Percentiles rank a stretch among this genome's conserved stretches.
phyloP scores from a whole-genome alignment of 2,113 vertebrate species.

The Columbina picui region DNA sequence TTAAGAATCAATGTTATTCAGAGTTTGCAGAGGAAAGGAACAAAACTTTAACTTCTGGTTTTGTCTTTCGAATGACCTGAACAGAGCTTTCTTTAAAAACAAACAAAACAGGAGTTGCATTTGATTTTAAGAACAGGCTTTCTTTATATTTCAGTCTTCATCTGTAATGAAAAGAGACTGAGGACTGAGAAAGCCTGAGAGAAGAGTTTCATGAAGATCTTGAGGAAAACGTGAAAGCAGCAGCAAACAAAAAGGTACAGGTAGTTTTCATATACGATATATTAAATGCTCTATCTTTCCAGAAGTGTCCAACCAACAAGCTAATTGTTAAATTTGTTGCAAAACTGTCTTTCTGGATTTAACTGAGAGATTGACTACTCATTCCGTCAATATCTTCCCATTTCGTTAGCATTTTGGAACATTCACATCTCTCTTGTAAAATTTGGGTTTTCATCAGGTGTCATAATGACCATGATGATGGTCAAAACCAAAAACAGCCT shows the following conservation, averaged over 20 bases:
- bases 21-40: not conserved
- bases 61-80: not conserved
- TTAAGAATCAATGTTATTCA: not conserved
- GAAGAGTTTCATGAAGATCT: not conserved
- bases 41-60: not conserved
- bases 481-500: not conserved
- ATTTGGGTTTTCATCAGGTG: not conserved
- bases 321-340: not conserved
- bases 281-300: not conserved
- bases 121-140: not conserved
- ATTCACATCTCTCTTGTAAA: not conserved
- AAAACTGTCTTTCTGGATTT: not conserved
- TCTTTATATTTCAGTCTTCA: slow-evolving; percentile 5
- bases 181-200: not conserved
- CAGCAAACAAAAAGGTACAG: not conserved
- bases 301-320: not conserved
- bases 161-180: not conserved
- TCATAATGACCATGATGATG: not conserved
- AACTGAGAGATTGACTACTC: not conserved
- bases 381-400: not conserved
- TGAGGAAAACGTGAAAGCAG: not conserved
- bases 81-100: not conserved
- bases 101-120: not conserved
- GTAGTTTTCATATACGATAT: accelerated
- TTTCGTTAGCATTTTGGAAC: not conserved